Evolutionary conservation across 2,113 vertebrate species (phyloP).

Genomic region (Pterocles burchelli): DNA sequence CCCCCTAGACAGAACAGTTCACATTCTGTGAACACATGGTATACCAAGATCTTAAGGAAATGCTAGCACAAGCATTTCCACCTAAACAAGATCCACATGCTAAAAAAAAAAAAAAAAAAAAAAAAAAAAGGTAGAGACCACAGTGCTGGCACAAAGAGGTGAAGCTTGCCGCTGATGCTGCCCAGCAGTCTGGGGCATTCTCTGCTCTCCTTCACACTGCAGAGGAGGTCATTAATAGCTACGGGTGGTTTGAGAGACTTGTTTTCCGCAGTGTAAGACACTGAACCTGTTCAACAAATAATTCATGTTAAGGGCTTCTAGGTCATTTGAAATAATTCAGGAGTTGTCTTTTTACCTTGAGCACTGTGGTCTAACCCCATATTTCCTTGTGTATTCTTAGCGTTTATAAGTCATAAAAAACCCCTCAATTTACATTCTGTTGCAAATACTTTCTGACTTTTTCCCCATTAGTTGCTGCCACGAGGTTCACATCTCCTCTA

Average conservation of each 20-base stretch:
- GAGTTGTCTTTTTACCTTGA: not conserved
- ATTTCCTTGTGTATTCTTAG: not conserved
- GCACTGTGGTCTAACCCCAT: not conserved
- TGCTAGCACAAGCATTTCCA: not conserved
- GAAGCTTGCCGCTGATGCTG: not conserved
- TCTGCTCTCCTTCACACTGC: not conserved
- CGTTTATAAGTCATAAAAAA: not conserved
- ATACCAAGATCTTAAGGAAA: not conserved
- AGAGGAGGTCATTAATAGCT: not conserved
- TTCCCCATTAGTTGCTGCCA: not conserved
- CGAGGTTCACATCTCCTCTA: not conserved
- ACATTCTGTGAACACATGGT: not conserved
- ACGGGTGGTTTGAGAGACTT: not conserved
- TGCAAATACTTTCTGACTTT: not conserved
- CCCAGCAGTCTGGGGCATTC: not conserved
- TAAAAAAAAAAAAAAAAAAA: not conserved
- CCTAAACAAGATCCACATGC: not conserved
- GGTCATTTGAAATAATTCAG: not conserved
- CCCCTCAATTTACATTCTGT: not conserved
- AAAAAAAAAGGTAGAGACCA: not conserved
- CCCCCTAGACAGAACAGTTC: not conserved
- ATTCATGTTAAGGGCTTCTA: not conserved
- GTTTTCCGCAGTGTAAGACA: not conserved
- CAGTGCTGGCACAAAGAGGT: not conserved
- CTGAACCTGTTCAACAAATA: not conserved